Evolutionary conservation across 1,140 invertebrate genomes (phyloP).

Genomic region (fruit fly (Drosophila melanogaster)): Release_6_plus_ISO1_MT NC_004354.4:17814001-17814500

Average conservation of each 20-base stretch:
- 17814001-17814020: background rate
- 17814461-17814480: constrained; percentile 10
- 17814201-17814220: constrained; percentile 51
- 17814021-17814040: background rate
- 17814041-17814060: constrained; percentile 9
- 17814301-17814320: too few species aligned
- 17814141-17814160: constrained; percentile 37
- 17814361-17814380: too few species aligned
- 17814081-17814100: constrained; percentile 9
- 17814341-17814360: background rate
- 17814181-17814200: background rate
- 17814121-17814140: constrained; percentile 70
- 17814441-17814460: background rate
- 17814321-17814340: too few species aligned
- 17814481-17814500: constrained; percentile 37
- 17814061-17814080: background rate
- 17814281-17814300: background rate
- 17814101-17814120: constrained; percentile 20
- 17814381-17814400: too few species aligned
- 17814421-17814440: background rate
- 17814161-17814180: background rate
- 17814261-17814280: fast-evolving
- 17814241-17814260: constrained; percentile 56
- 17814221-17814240: constrained; percentile 81
- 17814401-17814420: too few species aligned